Base-by-base conservation (phyloP, 2,113 vertebrate species). In the Stegastes partitus region DNA sequence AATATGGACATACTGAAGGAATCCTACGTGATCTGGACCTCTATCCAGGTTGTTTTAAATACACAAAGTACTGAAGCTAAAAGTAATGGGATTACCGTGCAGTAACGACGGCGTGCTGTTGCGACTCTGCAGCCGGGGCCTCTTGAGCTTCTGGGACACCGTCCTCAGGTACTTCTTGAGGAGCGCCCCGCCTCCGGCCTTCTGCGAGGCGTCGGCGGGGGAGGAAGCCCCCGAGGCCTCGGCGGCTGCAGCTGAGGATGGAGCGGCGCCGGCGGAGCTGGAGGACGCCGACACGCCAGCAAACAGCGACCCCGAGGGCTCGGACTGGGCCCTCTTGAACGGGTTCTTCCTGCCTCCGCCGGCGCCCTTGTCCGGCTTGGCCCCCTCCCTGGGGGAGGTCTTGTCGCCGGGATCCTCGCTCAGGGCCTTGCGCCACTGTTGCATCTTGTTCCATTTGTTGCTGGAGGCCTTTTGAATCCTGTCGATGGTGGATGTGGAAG, bases 291-390 rank as follows among this genome's bases (percentile, higher is more conserved):
- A 51, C 50, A 74, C 28, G 16, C 83, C 59, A 0, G 91, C 2
- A 8, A 94, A 87, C 3, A 95, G 76, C 0, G 93, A 88, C 1
- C 94, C 94, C 0, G 93, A 87, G 15, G 97, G 96, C 2, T 95
- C 95, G 0, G 96, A 97, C 47, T 95, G 88, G 10, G 96, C 96
- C 31, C 97, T 92, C 15, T 93, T 95, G 87, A 98, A 98, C 0
- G 96, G 94, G 42, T 96, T 96, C 81, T 95, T 94, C 0, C 90
- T 91, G 16, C 77, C 18, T 0, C 26, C 62, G 0, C 57, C 57
- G 11, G 65, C 7, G 0, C 65, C 23, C 76, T 88, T 93, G 0
- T 87, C 91, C 0, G 56, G 3, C 70, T 91, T 88, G 31, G 26
- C 12, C 23, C 53, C 64, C 5, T 90, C 80, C 72, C 56, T 78